Percentiles rank a stretch among this genome's conserved stretches.
Evolutionary conservation across 2,113 vertebrate genomes (phyloP).

Genomic region (Callorhinus ursinus): DNA sequence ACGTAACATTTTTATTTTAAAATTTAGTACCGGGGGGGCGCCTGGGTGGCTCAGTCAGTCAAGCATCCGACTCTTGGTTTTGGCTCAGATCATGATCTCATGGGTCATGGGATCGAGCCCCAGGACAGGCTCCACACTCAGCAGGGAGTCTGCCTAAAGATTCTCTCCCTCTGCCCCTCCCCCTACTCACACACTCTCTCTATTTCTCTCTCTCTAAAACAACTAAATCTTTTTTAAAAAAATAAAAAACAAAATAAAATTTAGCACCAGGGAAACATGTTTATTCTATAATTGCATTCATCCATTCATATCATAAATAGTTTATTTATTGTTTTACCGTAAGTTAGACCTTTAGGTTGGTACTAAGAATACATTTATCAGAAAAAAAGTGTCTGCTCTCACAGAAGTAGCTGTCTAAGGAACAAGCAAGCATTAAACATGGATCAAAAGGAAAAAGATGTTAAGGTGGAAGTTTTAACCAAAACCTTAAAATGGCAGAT

Average conservation of each 20-base stretch:
- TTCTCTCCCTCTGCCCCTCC: background rate
- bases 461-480: background rate
- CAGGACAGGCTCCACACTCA: background rate
- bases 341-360: background rate
- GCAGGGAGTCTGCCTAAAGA: background rate
- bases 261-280: background rate
- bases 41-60: background rate
- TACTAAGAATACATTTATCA: background rate
- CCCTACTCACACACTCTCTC: background rate
- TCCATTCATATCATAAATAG: background rate
- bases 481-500: background rate
- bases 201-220: background rate
- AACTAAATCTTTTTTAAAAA: background rate
- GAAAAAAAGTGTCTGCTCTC: background rate
- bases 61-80: background rate
- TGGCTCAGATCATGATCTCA: background rate
- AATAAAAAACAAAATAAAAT: background rate
- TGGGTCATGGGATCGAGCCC: background rate
- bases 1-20: background rate
- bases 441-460: background rate
- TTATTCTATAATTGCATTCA: background rate
- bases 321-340: background rate
- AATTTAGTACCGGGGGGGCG: background rate
- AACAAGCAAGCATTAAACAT: background rate
- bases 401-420: background rate